Base-by-base conservation (phyloP, 37 sponge, comb jelly and placozoan genomes). In the Spongia lamella region DNA sequence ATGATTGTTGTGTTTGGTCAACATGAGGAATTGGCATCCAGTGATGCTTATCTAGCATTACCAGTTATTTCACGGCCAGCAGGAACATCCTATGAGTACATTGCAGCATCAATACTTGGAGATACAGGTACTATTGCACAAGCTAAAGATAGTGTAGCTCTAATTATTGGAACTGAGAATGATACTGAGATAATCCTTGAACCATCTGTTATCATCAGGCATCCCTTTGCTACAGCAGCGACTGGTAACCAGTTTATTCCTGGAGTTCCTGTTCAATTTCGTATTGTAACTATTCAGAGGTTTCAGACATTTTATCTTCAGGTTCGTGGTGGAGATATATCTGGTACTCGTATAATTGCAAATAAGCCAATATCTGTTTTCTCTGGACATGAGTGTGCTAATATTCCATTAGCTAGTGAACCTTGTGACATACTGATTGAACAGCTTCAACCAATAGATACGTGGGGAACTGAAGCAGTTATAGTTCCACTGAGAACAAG, bases 341-440 rank as follows among this genome's bases (percentile, higher is more conserved):
- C 76, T 36, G 76, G 64, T 5, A 49, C 76, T 40, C 26, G 30
- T 6, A 30, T 76, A 9, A 63, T 64, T 19, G 51, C 75, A 25
- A 54, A 59, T 49, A 73, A 66, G 3, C 63, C 68, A 14, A 49
- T 82, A 31, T 39, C 83, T 20, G 60, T 82, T 20, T 54, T 73
- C 33, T 64, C 67, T 37, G 83, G 83, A 17, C 83, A 82, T 54
- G 68, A 82, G 47, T 82, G 83, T 73, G 75, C 62, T 2, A 64
- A 60, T 52, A 35, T 73, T 9, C 80, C 80, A 27, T 6, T 54
- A 35, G 75, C 83, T 16, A 52, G 53, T 35, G 36, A 73, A 17
- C 56, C 76, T 6, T 88, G 89, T 88, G 89, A 88, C 39, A 39
- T 68, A 33, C 19, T 82, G 3, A 64, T 58, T 39, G 83, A 88